phyloP scores from a whole-genome alignment of 2,797 vertebrate species.

The Sebastes iracundus region DNA sequence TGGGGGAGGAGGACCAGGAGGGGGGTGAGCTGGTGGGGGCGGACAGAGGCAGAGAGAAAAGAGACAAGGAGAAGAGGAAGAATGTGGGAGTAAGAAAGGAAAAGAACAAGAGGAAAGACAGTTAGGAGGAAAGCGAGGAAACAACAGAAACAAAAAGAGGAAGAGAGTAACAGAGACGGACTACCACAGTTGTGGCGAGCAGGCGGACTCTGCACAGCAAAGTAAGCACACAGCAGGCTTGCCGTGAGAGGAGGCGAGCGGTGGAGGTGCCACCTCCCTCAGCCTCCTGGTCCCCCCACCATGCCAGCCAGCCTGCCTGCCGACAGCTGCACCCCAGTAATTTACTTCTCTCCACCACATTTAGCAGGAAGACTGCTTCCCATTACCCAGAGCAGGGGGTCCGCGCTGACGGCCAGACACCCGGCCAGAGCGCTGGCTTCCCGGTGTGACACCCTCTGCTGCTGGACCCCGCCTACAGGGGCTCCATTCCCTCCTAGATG shows the following conservation, averaged over 20 bases:
- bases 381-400: conserved; percentile 88
- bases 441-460: conserved; percentile 73
- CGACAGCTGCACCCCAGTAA: conserved; percentile 92
- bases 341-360: conserved; percentile 97
- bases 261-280: conserved; percentile 84
- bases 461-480: conserved; percentile 67
- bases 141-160: conserved; percentile 14
- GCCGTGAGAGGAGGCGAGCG: conserved; percentile 83
- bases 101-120: conserved; percentile 19
- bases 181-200: conserved; percentile 84
- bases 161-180: conserved; percentile 17
- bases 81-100: conserved; percentile 23
- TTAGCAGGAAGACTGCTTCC: conserved; percentile 91
- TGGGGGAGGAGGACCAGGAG: neutral
- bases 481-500: conserved; percentile 4
- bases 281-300: conserved; percentile 77
- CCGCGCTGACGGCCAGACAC: conserved; percentile 76
- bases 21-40: conserved; percentile 12
- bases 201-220: conserved; percentile 94
- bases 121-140: conserved; percentile 25
- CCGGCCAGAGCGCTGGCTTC: conserved; percentile 69
- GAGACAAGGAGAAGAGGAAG: conserved; percentile 26
- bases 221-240: conserved; percentile 93
- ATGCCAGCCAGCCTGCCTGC: conserved; percentile 75
- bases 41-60: conserved; percentile 25